Evolutionary conservation across 2,797 vertebrate genomes (phyloP), one percentile per base, ranked within the genome.

Genomic region (Iguana delicatissima): DNA sequence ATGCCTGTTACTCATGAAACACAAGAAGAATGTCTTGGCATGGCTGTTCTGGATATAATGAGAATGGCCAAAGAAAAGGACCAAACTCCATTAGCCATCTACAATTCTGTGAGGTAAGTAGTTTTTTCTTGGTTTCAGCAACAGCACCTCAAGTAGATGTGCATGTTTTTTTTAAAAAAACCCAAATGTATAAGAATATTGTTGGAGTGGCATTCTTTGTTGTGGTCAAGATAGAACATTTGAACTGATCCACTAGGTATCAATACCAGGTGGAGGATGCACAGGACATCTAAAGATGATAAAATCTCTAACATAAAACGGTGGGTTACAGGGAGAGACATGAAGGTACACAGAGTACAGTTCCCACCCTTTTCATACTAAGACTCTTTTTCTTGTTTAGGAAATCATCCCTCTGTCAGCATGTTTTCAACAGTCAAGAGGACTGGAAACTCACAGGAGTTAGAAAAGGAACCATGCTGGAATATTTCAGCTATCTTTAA

Each of bases 31-130:
- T 99, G 99, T 95, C 97, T 99, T 93, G 99, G 99, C 50, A 98
- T 99, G 98, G 99, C 99, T 0, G 99, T 99, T 90, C 95, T 99
- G 86, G 99, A 99, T 96, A 99, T 99, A 97, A 99, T 99, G 99
- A 98, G 99, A 94, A 97, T 99, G 72, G 99, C 99, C 84, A 99
- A 99, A 97, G 98, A 99, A 94, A 98, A 96, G 8, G 96, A 97
- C 86, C 98, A 97, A 93, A 98, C 98, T 0, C 98, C 98, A 1
- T 95, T 99, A 90, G 98, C 98, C 91, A 96, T 99, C 95, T 99
- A 98, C 96, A 98, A 98, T 90, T 96, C 98, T 84, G 96, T 96
- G 96, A 99, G 99, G 99, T 99, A 96, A 93, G 59, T 91, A 32
- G 10, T 69, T 69, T 67, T 62, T 32, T 69, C 29, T 69, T 10